Percentiles rank a stretch among this genome's conserved stretches.
phyloP scores from a whole-genome alignment of 2,888 invertebrate species.

The Scaptodrosophila latifasciaeformis region DNA sequence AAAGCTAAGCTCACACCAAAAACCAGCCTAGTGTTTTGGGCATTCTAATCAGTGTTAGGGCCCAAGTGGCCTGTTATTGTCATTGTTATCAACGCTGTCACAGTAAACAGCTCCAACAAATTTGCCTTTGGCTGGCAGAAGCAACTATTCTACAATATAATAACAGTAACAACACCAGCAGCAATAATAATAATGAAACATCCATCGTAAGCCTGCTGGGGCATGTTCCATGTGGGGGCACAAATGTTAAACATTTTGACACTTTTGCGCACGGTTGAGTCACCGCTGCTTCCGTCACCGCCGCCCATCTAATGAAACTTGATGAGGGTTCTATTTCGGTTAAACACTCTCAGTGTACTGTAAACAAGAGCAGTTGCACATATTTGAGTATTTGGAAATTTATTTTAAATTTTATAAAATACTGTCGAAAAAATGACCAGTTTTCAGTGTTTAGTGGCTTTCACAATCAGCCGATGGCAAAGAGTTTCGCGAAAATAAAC shows the following conservation, averaged over 20 bases:
- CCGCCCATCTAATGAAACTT: constrained; percentile 52
- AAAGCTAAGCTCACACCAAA: constrained; percentile 46
- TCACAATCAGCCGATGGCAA: constrained; percentile 1
- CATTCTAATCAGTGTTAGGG: constrained; percentile 20
- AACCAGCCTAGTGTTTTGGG: constrained; percentile 9
- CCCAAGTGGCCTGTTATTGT: constrained; percentile 51
- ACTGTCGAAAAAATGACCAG: constrained; percentile 45
- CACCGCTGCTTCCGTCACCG: constrained; percentile 35
- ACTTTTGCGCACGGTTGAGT: constrained; percentile 57
- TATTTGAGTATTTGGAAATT: constrained; percentile 22
- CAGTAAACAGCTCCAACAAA: constrained; percentile 32
- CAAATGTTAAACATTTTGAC: constrained; percentile 65
- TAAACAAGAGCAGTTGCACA: too few species aligned
- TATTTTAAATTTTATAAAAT: constrained; percentile 44
- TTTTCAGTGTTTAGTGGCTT: constrained; percentile 31
- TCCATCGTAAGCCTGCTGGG: constrained; percentile 1
- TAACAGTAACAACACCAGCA: constrained; percentile 17
- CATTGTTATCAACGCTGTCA: constrained; percentile 62
- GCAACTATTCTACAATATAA: too few species aligned
- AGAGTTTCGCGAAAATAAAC: not conserved
- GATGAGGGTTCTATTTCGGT: constrained; percentile 49
- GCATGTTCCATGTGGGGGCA: constrained; percentile 55
- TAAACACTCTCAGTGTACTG: constrained; percentile 18
- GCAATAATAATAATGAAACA: too few species aligned
- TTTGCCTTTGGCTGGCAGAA: constrained; percentile 5